A percentile compares a stretch with the other conserved stretches of the same genome.
Conservation (phyloP, 2,888 invertebrate genomes). For the Mesoligia furuncula region DNA sequence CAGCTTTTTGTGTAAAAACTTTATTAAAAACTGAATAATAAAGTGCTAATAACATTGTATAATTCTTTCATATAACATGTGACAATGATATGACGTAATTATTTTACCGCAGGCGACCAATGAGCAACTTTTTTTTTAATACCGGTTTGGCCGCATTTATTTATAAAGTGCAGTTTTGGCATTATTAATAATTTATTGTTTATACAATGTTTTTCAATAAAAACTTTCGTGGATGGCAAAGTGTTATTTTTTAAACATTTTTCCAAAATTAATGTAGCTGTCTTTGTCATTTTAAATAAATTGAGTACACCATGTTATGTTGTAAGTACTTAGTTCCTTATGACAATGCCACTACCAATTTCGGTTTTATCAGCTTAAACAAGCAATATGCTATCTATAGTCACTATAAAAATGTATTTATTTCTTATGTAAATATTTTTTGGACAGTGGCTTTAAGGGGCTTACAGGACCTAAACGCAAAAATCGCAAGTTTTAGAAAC, state of each 20-base stretch:
- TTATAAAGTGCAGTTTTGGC: constrained; percentile 17
- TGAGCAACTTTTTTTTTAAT: constrained; percentile 7
- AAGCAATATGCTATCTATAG: background rate
- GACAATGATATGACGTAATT: constrained; percentile 38
- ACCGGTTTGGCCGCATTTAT: background rate
- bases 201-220: constrained; percentile 32
- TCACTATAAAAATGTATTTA: background rate
- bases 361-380: background rate
- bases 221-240: background rate
- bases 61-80: constrained; percentile 48
- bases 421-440: background rate
- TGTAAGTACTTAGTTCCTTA: background rate
- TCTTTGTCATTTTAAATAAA: constrained; percentile 18
- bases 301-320: background rate
- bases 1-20: background rate
- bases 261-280: constrained; percentile 14
- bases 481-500: too few species aligned
- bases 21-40: constrained; percentile 54
- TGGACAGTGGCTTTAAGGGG: too few species aligned
- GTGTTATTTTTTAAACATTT: background rate
- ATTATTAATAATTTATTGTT: constrained; percentile 22
- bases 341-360: background rate
- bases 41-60: constrained; percentile 53
- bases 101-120: constrained; percentile 22
- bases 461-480: too few species aligned